Evolutionary conservation across 1,140 invertebrate genomes (phyloP).

Genomic region (Reticulitermes speratus): DNA sequence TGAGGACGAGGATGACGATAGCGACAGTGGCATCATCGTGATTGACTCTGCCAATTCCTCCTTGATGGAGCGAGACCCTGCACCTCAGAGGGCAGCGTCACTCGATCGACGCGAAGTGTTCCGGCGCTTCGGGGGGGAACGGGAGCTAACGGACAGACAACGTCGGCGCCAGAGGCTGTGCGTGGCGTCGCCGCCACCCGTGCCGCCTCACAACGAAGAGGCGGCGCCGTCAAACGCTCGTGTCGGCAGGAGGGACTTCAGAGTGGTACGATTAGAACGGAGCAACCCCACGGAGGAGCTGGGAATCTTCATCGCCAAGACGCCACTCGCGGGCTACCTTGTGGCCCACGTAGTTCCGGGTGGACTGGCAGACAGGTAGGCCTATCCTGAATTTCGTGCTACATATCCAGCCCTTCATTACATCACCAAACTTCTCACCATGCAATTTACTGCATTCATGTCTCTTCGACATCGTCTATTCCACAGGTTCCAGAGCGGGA

Average conservation of each 20-base stretch:
- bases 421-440: no score
- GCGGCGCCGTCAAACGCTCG: conserved; percentile 41
- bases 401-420: no score
- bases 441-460: no score
- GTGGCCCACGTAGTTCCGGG: conserved; percentile 80
- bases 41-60: conserved; percentile 69
- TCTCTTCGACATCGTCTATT: no score
- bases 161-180: conserved; percentile 29
- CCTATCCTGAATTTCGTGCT: conserved; percentile 31
- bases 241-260: conserved; percentile 42
- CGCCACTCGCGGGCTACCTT: conserved; percentile 70
- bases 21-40: conserved; percentile 73
- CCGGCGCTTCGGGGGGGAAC: conserved; percentile 39
- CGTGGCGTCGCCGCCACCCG: conserved; percentile 34
- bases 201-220: conserved; percentile 28
- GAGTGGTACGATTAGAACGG: conserved; percentile 67
- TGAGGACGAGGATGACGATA: conserved; percentile 54
- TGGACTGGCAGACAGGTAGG: conserved; percentile 74
- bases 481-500: no score
- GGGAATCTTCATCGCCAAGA: conserved; percentile 82
- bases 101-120: conserved; percentile 55
- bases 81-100: conserved; percentile 50
- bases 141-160: not conserved
- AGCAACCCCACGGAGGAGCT: conserved; percentile 67
- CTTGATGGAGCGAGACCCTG: conserved; percentile 53